phyloP scores from a whole-genome alignment of 2,113 vertebrate genomes.

The Zapornia atra region DNA sequence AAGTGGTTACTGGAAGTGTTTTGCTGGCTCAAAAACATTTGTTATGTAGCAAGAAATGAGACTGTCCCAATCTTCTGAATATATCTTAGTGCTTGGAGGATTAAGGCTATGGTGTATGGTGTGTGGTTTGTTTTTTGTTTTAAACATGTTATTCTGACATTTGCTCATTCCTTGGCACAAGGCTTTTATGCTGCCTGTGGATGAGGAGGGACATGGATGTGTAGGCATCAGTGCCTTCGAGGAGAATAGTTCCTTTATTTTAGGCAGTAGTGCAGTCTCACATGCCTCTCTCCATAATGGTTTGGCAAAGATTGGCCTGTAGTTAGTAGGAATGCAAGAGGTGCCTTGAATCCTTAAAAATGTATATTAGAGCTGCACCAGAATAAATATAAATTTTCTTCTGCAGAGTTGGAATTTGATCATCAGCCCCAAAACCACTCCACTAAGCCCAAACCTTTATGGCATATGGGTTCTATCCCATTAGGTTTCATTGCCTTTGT shows the following conservation, averaged over 20 bases:
- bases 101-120: not conserved
- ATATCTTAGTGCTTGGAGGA: not conserved
- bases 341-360: not conserved
- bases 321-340: not conserved
- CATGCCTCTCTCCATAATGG: not conserved
- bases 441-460: not conserved
- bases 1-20: not conserved
- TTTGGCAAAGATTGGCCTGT: not conserved
- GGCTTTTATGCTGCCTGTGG: not conserved
- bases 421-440: not conserved
- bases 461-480: not conserved
- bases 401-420: not conserved
- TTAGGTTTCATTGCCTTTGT: conserved; percentile 35
- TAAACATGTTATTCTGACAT: not conserved
- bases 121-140: not conserved
- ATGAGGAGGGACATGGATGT: not conserved
- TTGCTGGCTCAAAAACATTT: not conserved
- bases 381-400: conserved; percentile 4
- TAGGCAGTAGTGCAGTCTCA: not conserved
- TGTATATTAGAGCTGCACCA: fast-evolving
- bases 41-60: not conserved
- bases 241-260: not conserved
- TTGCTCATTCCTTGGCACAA: not conserved
- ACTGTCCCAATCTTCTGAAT: not conserved
- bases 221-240: not conserved